Evolutionary conservation across 2,797 vertebrate species (phyloP).

Genomic region (Bucorvus abyssinicus): DNA sequence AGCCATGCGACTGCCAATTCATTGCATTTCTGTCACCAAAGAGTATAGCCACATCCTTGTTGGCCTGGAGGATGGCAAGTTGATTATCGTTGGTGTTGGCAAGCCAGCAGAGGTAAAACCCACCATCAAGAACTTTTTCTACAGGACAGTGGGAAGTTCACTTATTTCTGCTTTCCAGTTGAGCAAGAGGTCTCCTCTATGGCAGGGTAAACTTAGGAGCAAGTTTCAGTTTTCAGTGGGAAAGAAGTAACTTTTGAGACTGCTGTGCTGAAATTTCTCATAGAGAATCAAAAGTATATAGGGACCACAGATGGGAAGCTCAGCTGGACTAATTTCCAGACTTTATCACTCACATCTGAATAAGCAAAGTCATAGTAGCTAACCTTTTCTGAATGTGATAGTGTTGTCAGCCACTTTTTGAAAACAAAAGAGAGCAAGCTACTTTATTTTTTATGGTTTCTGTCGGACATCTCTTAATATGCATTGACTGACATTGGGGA

Average conservation of each 20-base stretch:
- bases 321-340: slow-evolving; percentile 57
- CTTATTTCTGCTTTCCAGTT: slow-evolving; percentile 83
- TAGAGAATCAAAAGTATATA: slow-evolving; percentile 24
- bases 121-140: slow-evolving; percentile 87
- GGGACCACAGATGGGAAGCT: neutral
- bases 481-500: neutral
- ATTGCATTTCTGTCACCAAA: slow-evolving; percentile 91
- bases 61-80: slow-evolving; percentile 93
- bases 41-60: slow-evolving; percentile 93
- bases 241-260: slow-evolving; percentile 65
- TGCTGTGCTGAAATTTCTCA: slow-evolving; percentile 27
- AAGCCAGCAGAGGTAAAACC: slow-evolving; percentile 96
- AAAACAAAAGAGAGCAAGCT: slow-evolving; percentile 4
- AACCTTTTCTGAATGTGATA: neutral
- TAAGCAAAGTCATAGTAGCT: slow-evolving; percentile 31
- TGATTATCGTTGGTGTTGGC: slow-evolving; percentile 95
- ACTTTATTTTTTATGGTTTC: slow-evolving; percentile 6
- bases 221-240: slow-evolving; percentile 76
- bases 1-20: slow-evolving; percentile 90
- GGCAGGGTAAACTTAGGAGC: slow-evolving; percentile 83
- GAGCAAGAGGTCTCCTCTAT: slow-evolving; percentile 82
- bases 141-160: slow-evolving; percentile 80
- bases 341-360: slow-evolving; percentile 24
- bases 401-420: slow-evolving; percentile 11
- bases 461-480: slow-evolving; percentile 17